Percentiles rank a stretch among this genome's conserved stretches.
Conservation (phyloP, 1,140 invertebrate species). For the Carcinoscorpius rotundicauda region DNA sequence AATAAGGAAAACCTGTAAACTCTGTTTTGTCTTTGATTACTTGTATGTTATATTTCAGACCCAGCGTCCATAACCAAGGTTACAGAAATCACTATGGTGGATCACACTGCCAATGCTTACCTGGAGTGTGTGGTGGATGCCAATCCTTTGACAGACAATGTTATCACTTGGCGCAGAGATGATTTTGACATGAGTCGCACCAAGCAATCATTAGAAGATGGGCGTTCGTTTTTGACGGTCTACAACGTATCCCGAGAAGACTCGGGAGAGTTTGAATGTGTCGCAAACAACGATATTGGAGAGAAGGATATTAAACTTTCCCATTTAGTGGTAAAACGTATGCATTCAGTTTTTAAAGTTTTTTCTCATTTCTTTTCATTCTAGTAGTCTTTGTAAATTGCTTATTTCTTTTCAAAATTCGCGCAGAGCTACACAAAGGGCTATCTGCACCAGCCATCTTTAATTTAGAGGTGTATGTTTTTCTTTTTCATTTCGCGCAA, state of each 20-base stretch:
- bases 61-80: constrained; percentile 64
- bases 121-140: constrained; percentile 78
- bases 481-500: no score
- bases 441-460: no score
- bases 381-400: no score
- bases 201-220: constrained; percentile 29
- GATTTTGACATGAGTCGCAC: constrained; percentile 44
- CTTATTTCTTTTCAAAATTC: no score
- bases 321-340: constrained; percentile 67
- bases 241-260: constrained; percentile 62
- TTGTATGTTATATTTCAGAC: constrained; percentile 44
- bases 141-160: constrained; percentile 68
- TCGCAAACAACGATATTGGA: constrained; percentile 86
- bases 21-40: no score
- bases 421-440: no score
- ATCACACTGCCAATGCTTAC: constrained; percentile 64
- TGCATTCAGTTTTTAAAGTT: constrained; percentile 32
- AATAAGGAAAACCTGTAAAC: no score
- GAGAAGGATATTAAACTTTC: constrained; percentile 44
- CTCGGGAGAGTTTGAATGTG: constrained; percentile 76
- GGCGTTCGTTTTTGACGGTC: constrained; percentile 67
- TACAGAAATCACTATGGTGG: constrained; percentile 58
- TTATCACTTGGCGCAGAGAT: constrained; percentile 75
- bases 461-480: no score
- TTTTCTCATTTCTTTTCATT: no score